Base-by-base conservation (phyloP, 2,113 vertebrate species). In the Pseudolaguvia tuberculata region DNA sequence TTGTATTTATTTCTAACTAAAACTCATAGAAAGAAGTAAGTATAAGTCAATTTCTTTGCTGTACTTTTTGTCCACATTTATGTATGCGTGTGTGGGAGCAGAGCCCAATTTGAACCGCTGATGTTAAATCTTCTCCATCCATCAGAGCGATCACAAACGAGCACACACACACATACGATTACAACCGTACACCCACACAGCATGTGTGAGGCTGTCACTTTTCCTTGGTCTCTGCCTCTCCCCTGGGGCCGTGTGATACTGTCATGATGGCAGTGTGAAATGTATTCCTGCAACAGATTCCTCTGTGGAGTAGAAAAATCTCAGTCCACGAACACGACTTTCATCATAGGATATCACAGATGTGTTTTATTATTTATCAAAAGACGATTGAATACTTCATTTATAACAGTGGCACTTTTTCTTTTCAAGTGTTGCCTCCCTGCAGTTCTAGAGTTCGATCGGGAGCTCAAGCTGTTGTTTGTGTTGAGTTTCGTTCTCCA, bases 51-150 rank as follows among this genome's bases (percentile, higher is more conserved):
- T 48, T 66, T 67, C n/a, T 21, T 29, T 12, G 63, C 23, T 67
- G 63, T 27, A 2, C 23, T 50, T 42, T 67, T 67, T 67, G 45
- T 67, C 48, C 63, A 67, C 23, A 27, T 66, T 66, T 25, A 66
- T 48, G 45, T 27, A 66, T 66, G 42, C 63, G 17, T 67, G 63
- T 67, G 63, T 67, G 45, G 45, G 63, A 48, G 42, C 61, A 66
- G 17, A 48, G 63, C 47, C 15, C 25, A 42, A 66, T 66, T 21
- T 48, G 42, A 66, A 67, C 14, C 23, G 29, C 21, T 67, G 63
- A 27, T 67, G 63, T 67, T 67, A 50, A 67, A 50, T 67, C 63
- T 50, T 50, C 48, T 67, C 63, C 63, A 67, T 67, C 63, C 63
- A 27, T 67, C 42, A 67, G 50, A 67, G 42, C 12, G 45, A 18